A percentile compares a stretch with the other conserved stretches of the same genome.
These are phyloP conservation scores for Rhinoraja longicauda DNA, from an alignment of 2,797 vertebrate genomes.

Conservation along the genomic window DNA sequence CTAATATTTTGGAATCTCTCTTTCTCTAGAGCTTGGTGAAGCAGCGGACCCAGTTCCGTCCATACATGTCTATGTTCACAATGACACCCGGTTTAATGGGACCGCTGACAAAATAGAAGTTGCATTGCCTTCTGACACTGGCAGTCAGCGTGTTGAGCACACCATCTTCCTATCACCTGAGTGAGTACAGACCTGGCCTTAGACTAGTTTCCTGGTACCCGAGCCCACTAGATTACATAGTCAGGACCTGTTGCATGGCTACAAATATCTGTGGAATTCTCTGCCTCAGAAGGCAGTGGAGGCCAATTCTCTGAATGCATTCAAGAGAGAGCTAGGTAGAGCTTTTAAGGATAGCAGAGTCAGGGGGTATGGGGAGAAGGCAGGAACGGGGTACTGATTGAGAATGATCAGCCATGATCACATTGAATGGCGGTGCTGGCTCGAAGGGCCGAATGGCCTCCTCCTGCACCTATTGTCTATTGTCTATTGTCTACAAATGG, in stretches of 20 bases:
- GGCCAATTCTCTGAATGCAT: too few relatives aligned
- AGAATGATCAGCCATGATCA: too few relatives aligned
- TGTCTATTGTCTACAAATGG: not conserved
- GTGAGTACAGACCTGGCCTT: constrained; percentile 49
- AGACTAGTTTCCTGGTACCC: not conserved
- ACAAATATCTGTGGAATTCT: too few relatives aligned
- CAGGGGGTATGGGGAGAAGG: too few relatives aligned
- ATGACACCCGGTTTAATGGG: constrained; percentile 44
- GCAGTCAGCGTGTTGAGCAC: constrained; percentile 48
- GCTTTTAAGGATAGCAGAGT: too few relatives aligned
- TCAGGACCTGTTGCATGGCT: not conserved
- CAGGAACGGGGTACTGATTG: too few relatives aligned
- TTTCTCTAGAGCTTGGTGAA: constrained; percentile 11
- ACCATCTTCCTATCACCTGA: constrained; percentile 62
- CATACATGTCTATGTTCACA: constrained; percentile 50
- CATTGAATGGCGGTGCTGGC: too few relatives aligned
- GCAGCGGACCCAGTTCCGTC: constrained; percentile 46
- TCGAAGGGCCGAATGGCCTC: too few relatives aligned
- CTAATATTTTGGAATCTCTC: not conserved
- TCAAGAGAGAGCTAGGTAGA: too few relatives aligned
- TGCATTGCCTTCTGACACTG: constrained; percentile 46
- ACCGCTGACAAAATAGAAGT: constrained; percentile 49
- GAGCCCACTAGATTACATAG: not conserved
- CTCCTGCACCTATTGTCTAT: too few relatives aligned
- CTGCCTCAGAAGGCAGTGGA: too few relatives aligned